These are phyloP conservation scores for Sphenopsis melanotis DNA, from an alignment of 2,797 vertebrate species.

Conservation along the genomic window DNA sequence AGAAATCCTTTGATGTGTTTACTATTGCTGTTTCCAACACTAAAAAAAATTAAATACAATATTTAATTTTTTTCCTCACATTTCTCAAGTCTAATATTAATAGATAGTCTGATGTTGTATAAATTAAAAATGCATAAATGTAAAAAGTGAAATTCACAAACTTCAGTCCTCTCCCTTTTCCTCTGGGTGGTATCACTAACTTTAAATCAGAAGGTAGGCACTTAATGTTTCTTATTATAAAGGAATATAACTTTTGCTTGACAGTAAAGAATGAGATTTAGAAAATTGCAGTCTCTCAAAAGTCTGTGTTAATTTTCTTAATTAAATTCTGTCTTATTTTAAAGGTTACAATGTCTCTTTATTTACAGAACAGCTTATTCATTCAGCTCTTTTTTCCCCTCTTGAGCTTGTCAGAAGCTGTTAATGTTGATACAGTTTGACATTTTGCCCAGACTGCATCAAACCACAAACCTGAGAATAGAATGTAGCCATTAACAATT, in stretches of 20 bases:
- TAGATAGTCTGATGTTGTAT: not conserved
- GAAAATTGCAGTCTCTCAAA: not conserved
- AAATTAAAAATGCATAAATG: not conserved
- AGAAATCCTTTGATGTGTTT: not conserved
- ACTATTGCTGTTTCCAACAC: not conserved
- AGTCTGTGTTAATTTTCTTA: conserved; percentile 44
- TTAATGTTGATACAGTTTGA: conserved; percentile 60
- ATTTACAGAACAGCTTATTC: conserved; percentile 50
- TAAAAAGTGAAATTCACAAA: not conserved
- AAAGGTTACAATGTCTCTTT: conserved; percentile 46
- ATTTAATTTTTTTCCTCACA: not conserved
- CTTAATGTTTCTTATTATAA: not conserved
- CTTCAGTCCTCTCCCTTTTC: not conserved
- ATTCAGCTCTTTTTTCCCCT: not conserved
- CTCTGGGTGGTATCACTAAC: not conserved
- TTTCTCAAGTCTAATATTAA: not conserved
- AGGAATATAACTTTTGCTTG: not conserved
- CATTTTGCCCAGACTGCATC: conserved; percentile 52
- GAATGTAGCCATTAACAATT: conserved; percentile 62
- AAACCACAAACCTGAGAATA: conserved; percentile 53
- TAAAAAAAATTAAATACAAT: not conserved
- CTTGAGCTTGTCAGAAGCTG: conserved; percentile 54
- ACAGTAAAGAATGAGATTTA: not conserved
- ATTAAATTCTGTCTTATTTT: conserved; percentile 41
- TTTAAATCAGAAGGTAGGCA: not conserved